Evolutionary conservation across 2,888 invertebrate genomes (phyloP), one percentile per base, ranked within the genome.

Genomic region (Protophormia terraenovae): DNA sequence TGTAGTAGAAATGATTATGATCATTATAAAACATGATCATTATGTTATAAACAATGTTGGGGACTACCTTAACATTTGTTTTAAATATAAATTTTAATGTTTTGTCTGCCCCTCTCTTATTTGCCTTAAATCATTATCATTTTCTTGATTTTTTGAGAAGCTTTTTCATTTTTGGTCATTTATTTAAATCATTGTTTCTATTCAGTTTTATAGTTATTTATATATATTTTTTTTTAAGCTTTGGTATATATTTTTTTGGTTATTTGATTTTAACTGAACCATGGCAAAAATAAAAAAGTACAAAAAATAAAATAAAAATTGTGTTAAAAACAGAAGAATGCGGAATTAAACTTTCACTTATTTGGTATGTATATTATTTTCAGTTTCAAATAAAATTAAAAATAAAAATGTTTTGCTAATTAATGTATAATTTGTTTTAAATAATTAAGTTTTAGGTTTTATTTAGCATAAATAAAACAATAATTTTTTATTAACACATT

Each of bases 301-400:
- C 19, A 24, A 69, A 58, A 55, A 45, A n/a, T n/a, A n/a, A n/a
- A n/a, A n/a, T n/a, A n/a, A 64, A 12, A 45, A 27, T 22, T 79
- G 12, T 62, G 66, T 80, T 35, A 76, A 78, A 75, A 55, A 77
- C 75, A 80, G 66, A 85, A 88, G 88, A 90, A 90, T 89, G 88
- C 89, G 89, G 90, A 90, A 90, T 90, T 89, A 88, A 91, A 90
- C 92, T 92, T 92, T 92, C 92, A 90, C 92, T 91, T 82, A 79
- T 86, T 85, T 85, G 45, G 73, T 85, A 62, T 81, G 50, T 78
- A 41, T 60, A 58, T 60, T 58, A 55, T 53, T 66, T 55, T 41
- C 29, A 38, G 8, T 55, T 66, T 45, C 19, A 10, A 60, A 47
- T 47, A 47, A 1, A 16, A 47, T 6, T 8, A 47, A 7, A 19